Base-by-base conservation (phyloP, 2,113 vertebrate species). In the Mirounga angustirostris region DNA sequence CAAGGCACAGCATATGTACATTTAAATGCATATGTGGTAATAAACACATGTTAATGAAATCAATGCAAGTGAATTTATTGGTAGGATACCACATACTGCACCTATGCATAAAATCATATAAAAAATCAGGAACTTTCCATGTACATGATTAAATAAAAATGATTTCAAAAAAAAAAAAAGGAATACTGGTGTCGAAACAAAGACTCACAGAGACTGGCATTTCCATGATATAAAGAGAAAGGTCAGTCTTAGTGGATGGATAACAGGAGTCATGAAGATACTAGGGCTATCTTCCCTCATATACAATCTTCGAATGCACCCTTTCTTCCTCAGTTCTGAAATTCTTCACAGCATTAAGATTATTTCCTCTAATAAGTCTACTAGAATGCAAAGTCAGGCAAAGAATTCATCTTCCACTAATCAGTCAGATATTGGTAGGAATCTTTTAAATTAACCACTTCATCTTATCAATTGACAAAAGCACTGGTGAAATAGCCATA, bases 91-190 rank as follows among this genome's bases (percentile, higher is more conserved):
- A 19, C 54, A 69, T 83, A 86, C 19, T 89, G 76, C 63, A 93
- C 26, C 82, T 61, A 80, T 40, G 24, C 65, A 30, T 36, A 61
- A 74, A 79, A 58, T 89, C 26, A 4, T 28, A 7, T 83, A 76
- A 52, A 95, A 94, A 91, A 73, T 43, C 36, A 78, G 28, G 4
- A 43, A 43, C 63, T 92, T 54, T 18, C 61, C 16, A 28, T 18
- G 6, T 59, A 56, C 86, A 26, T 5, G 36, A 89, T 40, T 84
- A 63, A 92, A 82, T 78, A 19, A 87, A 95, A 95, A 94, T 82
- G n/a, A 89, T 30, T 71, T 85, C 24, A 8, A 56, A 96, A 92
- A 43, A 43, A 43, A 43, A n/a, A 43, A 46, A 46, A 46, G 28
- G 24, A 92, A 90, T 54, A 54, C 0, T 73, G 67, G 16, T 28